Evolutionary conservation across 2,888 invertebrate species (phyloP).

Genomic region (Synanthedon tipuliformis): DNA sequence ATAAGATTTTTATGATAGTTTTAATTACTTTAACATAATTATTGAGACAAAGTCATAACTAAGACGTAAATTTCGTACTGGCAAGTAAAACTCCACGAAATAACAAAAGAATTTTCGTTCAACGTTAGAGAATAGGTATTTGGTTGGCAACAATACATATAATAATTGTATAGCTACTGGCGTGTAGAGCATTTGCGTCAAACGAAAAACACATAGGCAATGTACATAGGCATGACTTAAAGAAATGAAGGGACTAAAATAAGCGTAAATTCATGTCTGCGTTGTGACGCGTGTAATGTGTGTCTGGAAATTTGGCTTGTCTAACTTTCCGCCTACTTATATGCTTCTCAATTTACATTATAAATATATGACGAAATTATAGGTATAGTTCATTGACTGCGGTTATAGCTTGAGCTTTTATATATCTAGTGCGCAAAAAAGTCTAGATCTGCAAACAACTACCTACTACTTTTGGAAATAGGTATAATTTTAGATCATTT

Average conservation of each 20-base stretch:
- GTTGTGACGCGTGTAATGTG: slow-evolving; percentile 8
- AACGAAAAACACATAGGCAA: slow-evolving; percentile 6
- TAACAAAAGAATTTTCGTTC: background rate
- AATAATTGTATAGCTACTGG: background rate
- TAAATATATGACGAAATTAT: too few species aligned
- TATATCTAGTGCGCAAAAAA: too few species aligned
- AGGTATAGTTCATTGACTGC: too few species aligned
- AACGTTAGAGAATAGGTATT: background rate
- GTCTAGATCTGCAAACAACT: too few species aligned
- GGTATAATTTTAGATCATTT: too few species aligned
- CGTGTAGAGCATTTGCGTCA: slow-evolving; percentile 12
- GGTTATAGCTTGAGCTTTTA: too few species aligned
- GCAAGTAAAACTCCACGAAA: background rate
- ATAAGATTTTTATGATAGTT: too few species aligned
- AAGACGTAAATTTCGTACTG: background rate
- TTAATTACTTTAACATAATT: too few species aligned
- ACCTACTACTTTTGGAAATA: too few species aligned
- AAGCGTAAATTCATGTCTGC: slow-evolving; percentile 8
- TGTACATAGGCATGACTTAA: slow-evolving; percentile 5
- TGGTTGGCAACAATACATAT: slow-evolving; percentile 3
- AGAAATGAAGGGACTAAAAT: slow-evolving; percentile 7
- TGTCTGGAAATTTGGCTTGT: slow-evolving; percentile 5
- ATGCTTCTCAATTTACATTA: background rate
- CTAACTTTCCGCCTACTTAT: background rate
- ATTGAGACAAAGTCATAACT: too few species aligned